Evolutionary conservation across 2,888 invertebrate genomes (phyloP), one percentile per base, ranked within the genome.

Genomic region (Zaprionus lineosus): DNA sequence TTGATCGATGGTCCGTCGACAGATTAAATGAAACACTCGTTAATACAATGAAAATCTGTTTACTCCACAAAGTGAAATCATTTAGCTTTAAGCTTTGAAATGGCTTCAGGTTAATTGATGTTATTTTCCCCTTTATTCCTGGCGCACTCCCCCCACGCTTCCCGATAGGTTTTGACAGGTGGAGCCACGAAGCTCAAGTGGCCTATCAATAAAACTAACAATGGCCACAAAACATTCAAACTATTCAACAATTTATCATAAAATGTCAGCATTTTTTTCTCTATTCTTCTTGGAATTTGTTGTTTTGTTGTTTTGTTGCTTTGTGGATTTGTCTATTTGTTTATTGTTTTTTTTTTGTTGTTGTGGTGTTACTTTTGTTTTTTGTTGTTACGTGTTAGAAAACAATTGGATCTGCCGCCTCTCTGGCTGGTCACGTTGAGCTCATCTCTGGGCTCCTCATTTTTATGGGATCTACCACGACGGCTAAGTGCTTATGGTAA

Each of bases 391-490:
- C 3, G 19, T 19, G 5, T 19, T 19, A 19, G 19, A 3, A 19
- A 19, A 5, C 5, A 19, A 5, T 37, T 33, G 19, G 24, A 15
- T 18, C 8, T 36, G 74, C 53, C 65, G 81, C 65, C 69, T 33
- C 43, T 21, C 6, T 55, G 73, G 64, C 78, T 78, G 57, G 50
- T 57, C 78, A 78, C 78, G 83, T 82, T 73, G 8, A 59, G 52
- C 55, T 63, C 58, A 48, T 61, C 68, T 61, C 34, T 51, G 34
- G 34, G 14, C 21, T 26, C 37, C 21, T 31, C 41, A 15, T 2
- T 41, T 52, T 64, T 33, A 33, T 52, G 46, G 37, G 43, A n/a
- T 24, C 33, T 21, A 40, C 33, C 40, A 36, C 47, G 51, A 52
- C n/a, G n/a, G n/a, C n/a, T 41, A 46, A 62, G 41, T 48, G 67